Evolutionary conservation across 2,888 invertebrate genomes (phyloP).

Genomic region (Limnephilus lunatus): DNA sequence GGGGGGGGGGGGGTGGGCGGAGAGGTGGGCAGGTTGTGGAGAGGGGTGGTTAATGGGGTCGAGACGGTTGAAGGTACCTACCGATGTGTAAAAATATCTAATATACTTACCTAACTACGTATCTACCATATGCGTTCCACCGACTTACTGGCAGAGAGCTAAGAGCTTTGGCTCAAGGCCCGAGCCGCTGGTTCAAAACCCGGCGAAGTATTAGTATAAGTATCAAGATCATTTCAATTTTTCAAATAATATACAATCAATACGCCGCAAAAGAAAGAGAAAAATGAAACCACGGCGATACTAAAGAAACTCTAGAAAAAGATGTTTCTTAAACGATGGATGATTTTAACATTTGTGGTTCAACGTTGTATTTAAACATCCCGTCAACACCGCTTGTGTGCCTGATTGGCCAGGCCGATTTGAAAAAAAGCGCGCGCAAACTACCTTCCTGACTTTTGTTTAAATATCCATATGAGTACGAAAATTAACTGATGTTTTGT

Average conservation of each 20-base stretch:
- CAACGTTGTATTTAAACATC: too few relatives aligned
- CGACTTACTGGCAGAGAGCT: neutral
- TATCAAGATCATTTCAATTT: neutral
- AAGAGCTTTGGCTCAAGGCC: neutral
- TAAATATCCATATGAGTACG: too few relatives aligned
- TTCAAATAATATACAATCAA: neutral
- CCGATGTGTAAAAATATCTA: neutral
- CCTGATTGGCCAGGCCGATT: too few relatives aligned
- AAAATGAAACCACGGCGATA: too few relatives aligned
- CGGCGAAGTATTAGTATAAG: neutral
- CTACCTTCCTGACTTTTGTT: too few relatives aligned
- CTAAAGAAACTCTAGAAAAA: too few relatives aligned
- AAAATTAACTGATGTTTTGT: too few relatives aligned
- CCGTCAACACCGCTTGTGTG: too few relatives aligned
- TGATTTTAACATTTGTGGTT: too few relatives aligned
- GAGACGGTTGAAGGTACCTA: constrained; percentile 36
- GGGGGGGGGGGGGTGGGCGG: constrained; percentile 41
- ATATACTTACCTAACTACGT: neutral
- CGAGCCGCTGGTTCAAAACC: neutral
- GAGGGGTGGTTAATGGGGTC: constrained; percentile 27
- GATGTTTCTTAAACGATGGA: too few relatives aligned
- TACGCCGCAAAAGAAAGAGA: neutral
- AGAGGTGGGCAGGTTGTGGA: neutral
- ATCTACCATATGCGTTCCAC: neutral
- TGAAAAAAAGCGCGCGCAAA: too few relatives aligned